phyloP scores from a whole-genome alignment of 2,797 vertebrate species.

The Rhinogobio ventralis region DNA sequence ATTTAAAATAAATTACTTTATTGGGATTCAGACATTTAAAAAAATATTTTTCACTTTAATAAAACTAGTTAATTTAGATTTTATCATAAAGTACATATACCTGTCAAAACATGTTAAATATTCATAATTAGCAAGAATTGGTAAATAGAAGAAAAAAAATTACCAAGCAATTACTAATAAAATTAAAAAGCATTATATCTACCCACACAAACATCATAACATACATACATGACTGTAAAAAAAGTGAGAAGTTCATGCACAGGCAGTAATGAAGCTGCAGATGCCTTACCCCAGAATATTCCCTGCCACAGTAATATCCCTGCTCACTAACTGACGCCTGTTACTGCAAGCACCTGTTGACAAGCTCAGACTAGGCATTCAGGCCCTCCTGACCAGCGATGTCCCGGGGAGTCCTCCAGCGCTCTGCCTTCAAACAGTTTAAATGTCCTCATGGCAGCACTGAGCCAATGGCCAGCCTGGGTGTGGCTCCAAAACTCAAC shows the following conservation, averaged over 20 bases:
- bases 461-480: constrained; percentile 76
- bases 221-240: not conserved
- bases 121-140: not conserved
- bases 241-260: not conserved
- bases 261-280: constrained; percentile 20
- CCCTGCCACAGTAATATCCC: constrained; percentile 56
- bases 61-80: not conserved
- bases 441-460: constrained; percentile 74
- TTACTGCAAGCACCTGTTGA: constrained; percentile 78
- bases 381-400: constrained; percentile 57
- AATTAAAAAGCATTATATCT: not conserved
- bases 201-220: not conserved
- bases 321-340: constrained; percentile 53
- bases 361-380: constrained; percentile 61
- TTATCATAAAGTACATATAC: not conserved
- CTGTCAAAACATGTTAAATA: not conserved
- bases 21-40: not conserved
- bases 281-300: constrained; percentile 69
- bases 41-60: not conserved
- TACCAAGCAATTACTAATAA: not conserved
- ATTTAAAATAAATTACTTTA: not conserved
- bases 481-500: constrained; percentile 71
- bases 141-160: not conserved
- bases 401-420: constrained; percentile 37
- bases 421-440: constrained; percentile 67